Base-by-base conservation (phyloP, 2,797 vertebrate genomes). In the Galago senegalensis region DNA sequence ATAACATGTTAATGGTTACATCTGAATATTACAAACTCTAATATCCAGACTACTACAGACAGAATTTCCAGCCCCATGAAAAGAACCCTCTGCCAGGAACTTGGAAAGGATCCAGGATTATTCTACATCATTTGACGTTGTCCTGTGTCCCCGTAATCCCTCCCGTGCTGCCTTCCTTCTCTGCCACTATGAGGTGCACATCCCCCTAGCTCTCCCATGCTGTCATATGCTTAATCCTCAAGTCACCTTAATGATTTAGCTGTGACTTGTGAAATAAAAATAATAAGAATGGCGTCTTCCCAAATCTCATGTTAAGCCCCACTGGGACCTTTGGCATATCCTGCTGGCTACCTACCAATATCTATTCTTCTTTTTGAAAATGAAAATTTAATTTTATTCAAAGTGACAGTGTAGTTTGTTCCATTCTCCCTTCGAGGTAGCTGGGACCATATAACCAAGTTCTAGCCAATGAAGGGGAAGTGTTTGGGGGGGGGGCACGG, bases 361-460 rank as follows among this genome's bases (percentile, higher is more conserved):
- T 49, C 23, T 81, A 23, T 31, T 76, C 72, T 89, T 29, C 37
- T 82, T 93, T 83, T 88, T 77, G 31, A 83, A 86, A 86, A 56
- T 37, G 17, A 53, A 65, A 60, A 79, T 49, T 87, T 58, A 72
- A 61, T 60, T 84, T 49, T 76, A 80, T 70, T 82, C 34, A 46
- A 25, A 67, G 56, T 75, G 49, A 37, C n/a, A 63, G 18, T 5
- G 2, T 11, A 27, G 7, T n/a, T 4, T 49, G 27, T 56, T 61
- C 18, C 17, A 5, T 13, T 76, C 23, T 49, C 12, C 72, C 60
- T 7, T n/a, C 6, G 6, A 31, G 31, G 17, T n/a, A 12, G 11
- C 1, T 8, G 5, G 53, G 27, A 17, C 3, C 13, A 20, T 20
- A 8, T 27, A 43, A 61, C 67, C 49, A 17, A 70, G 31, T 77